A percentile compares a stretch with the other conserved stretches of the same genome.
Evolutionary conservation across 2,797 vertebrate genomes (phyloP).

Genomic region (Galagoides demidoff): DNA sequence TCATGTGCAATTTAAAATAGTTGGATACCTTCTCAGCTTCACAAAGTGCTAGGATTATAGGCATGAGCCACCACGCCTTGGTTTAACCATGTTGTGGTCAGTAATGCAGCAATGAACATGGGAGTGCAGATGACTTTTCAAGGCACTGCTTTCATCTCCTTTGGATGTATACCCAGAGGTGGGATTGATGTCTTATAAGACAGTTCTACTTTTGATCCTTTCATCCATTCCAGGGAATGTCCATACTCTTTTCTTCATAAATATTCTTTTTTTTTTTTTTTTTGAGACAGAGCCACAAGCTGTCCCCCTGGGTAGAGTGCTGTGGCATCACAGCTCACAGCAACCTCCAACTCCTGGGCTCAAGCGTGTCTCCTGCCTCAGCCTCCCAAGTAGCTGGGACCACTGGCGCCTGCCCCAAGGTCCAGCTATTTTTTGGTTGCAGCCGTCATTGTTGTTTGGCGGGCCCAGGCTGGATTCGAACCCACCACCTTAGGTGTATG

Average conservation of each 20-base stretch:
- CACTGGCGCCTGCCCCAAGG: too few relatives aligned
- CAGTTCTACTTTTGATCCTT: background rate
- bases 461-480: too few relatives aligned
- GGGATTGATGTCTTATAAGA: background rate
- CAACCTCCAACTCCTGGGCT: too few relatives aligned
- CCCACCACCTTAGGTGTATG: too few relatives aligned
- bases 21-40: background rate
- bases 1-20: too few relatives aligned
- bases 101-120: background rate
- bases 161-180: background rate
- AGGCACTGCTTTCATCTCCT: background rate
- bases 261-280: background rate
- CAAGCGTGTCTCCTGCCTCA: too few relatives aligned
- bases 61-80: background rate
- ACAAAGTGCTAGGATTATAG: background rate
- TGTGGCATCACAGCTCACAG: too few relatives aligned
- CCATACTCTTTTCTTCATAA: background rate
- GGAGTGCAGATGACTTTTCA: background rate
- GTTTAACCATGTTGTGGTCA: background rate
- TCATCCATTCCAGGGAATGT: background rate
- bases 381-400: too few relatives aligned
- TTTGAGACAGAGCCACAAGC: too few relatives aligned
- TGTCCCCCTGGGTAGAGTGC: too few relatives aligned
- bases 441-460: too few relatives aligned
- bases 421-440: too few relatives aligned